Conservation (phyloP, 2,888 invertebrate species). For the Andrena hattorfiana region DNA sequence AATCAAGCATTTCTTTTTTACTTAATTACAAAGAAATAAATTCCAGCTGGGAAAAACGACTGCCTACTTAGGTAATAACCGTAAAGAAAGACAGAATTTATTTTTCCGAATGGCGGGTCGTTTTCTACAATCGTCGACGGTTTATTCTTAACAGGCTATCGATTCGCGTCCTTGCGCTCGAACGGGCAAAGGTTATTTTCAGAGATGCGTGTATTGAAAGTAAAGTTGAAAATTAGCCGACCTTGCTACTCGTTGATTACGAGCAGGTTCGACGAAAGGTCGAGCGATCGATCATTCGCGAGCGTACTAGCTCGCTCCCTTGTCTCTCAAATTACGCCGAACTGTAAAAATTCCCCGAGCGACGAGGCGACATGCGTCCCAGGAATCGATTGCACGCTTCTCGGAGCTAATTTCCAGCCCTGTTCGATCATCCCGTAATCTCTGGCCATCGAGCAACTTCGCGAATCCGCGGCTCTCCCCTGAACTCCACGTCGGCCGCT, state of each 20-base stretch:
- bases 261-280: slow-evolving; percentile 53
- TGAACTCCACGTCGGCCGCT: slow-evolving; percentile 16
- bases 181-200: slow-evolving; percentile 50
- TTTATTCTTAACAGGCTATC: slow-evolving; percentile 55
- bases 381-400: slow-evolving; percentile 20
- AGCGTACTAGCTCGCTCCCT: background rate
- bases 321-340: slow-evolving; percentile 27
- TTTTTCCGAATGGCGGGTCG: background rate
- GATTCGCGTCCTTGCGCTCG: slow-evolving; percentile 42
- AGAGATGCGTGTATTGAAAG: slow-evolving; percentile 52
- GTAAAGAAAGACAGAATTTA: background rate
- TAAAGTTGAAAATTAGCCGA: slow-evolving; percentile 62
- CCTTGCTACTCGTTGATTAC: slow-evolving; percentile 58
- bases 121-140: slow-evolving; percentile 21
- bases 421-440: slow-evolving; percentile 23
- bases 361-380: background rate
- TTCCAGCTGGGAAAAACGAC: no score
- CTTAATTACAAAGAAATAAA: no score
- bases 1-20: no score
- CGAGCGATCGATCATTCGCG: slow-evolving; percentile 54
- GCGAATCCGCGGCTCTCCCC: background rate
- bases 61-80: no score
- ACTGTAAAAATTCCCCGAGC: slow-evolving; percentile 19
- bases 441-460: slow-evolving; percentile 23
- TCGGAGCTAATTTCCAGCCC: slow-evolving; percentile 3